Conservation (phyloP, 1,140 invertebrate species). For the Drosophila lini region DNA sequence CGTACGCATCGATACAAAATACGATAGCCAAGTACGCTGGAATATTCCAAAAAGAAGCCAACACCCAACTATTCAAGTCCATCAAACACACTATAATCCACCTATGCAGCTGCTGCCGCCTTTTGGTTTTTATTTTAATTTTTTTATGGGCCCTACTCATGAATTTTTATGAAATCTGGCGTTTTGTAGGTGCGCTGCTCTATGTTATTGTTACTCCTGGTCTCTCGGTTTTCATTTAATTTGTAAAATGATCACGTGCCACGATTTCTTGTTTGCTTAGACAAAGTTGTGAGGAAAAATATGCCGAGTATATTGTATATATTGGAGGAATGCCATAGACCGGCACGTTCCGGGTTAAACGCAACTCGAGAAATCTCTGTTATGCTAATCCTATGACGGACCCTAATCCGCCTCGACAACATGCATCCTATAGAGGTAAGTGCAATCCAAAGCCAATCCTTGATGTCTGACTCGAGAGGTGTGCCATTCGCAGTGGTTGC, state of each 20-base stretch:
- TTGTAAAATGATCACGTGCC: conserved; percentile 75
- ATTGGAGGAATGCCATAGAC: conserved; percentile 48
- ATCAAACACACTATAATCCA: background rate
- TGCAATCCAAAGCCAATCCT: conserved; percentile 59
- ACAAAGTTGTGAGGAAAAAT: conserved; percentile 37
- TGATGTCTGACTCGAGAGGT: conserved; percentile 55
- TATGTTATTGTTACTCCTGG: conserved; percentile 36
- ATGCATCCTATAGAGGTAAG: conserved; percentile 13
- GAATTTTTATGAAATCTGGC: conserved; percentile 74
- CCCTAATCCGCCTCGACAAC: conserved; percentile 32
- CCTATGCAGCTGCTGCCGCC: conserved; percentile 25
- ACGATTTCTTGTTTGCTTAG: conserved; percentile 48
- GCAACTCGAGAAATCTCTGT: conserved; percentile 66
- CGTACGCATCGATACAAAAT: conserved; percentile 43
- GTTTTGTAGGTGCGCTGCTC: conserved; percentile 37
- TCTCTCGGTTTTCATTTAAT: conserved; percentile 28
- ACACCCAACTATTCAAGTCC: conserved; percentile 7
- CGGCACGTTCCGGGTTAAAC: conserved; percentile 62
- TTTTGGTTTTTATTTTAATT: conserved; percentile 70
- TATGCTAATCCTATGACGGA: conserved; percentile 64
- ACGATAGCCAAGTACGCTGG: conserved; percentile 54
- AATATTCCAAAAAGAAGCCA: conserved; percentile 50
- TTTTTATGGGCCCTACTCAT: conserved; percentile 61
- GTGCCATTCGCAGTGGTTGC: conserved; percentile 62
- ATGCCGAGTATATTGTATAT: background rate